phyloP scores from a whole-genome alignment of 1,140 invertebrate species.

The Drosophila simulans region DNA sequence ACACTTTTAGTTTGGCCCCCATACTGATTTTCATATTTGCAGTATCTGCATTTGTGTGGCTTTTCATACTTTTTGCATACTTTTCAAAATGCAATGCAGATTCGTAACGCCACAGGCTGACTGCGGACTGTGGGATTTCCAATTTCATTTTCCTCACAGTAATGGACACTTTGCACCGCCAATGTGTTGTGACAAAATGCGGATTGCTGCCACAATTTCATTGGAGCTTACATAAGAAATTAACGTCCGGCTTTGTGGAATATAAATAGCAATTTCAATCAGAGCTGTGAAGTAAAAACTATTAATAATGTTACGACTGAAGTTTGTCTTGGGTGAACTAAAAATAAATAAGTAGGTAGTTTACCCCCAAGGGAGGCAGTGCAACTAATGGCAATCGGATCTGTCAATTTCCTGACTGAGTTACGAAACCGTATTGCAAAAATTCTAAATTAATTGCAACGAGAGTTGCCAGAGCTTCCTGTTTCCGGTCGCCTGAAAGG shows the following conservation, averaged over 20 bases:
- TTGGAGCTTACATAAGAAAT: neutral
- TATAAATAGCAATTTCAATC: neutral
- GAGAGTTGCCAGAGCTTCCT: slow-evolving; percentile 21
- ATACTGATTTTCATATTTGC: neutral
- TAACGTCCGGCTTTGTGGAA: neutral
- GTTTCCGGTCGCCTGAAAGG: slow-evolving; percentile 43
- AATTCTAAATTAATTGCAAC: slow-evolving; percentile 32
- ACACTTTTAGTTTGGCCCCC: neutral
- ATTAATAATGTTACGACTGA: neutral
- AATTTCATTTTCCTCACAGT: neutral
- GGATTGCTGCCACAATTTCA: neutral
- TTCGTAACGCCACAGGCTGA: slow-evolving; percentile 1
- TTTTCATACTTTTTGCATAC: slow-evolving; percentile 5
- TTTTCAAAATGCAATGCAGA: slow-evolving; percentile 5
- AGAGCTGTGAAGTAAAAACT: neutral
- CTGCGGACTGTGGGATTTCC: neutral
- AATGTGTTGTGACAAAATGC: slow-evolving; percentile 9
- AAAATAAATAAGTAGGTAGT: neutral
- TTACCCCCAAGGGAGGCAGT: neutral
- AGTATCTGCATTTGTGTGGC: neutral
- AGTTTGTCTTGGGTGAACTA: neutral
- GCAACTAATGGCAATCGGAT: slow-evolving; percentile 1
- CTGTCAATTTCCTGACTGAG: slow-evolving; percentile 29
- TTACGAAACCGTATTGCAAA: slow-evolving; percentile 1
- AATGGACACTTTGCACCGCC: neutral